phyloP scores from a whole-genome alignment of 2,888 invertebrate genomes.

The Athalia rosae region DNA sequence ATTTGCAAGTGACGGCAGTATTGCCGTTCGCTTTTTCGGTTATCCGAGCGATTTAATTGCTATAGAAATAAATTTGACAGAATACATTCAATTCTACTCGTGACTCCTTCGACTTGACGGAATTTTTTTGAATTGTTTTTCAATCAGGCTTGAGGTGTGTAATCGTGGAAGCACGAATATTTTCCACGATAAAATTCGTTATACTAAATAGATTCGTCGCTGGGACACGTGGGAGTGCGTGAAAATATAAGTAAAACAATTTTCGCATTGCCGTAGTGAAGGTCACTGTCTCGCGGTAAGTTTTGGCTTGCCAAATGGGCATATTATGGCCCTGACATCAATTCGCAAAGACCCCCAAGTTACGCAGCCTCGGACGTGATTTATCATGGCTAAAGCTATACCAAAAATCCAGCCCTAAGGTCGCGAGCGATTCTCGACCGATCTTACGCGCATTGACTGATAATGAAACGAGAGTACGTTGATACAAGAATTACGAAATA shows the following conservation, averaged over 20 bases:
- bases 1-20: too few species aligned
- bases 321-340: conserved; percentile 59
- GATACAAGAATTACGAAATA: too few species aligned
- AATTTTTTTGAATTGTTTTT: too few species aligned
- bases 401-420: conserved; percentile 27
- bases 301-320: conserved; percentile 52
- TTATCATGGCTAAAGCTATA: conserved; percentile 2
- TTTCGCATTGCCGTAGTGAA: conserved; percentile 46
- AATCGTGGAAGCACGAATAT: too few species aligned
- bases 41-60: too few species aligned
- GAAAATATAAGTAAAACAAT: conserved; percentile 45
- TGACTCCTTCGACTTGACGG: too few species aligned
- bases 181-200: neutral
- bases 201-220: neutral
- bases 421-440: neutral
- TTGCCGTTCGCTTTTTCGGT: too few species aligned
- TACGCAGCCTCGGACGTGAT: conserved; percentile 4
- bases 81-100: too few species aligned
- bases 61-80: too few species aligned
- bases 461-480: too few species aligned
- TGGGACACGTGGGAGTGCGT: conserved; percentile 35
- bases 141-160: too few species aligned
- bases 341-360: conserved; percentile 51
- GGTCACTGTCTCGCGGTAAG: conserved; percentile 50
- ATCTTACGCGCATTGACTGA: too few species aligned